A percentile compares a stretch with the other conserved stretches of the same genome.
These are phyloP conservation scores for Polylopha cassiicola DNA, from an alignment of 2,888 invertebrate genomes.

Conservation along the genomic window DNA sequence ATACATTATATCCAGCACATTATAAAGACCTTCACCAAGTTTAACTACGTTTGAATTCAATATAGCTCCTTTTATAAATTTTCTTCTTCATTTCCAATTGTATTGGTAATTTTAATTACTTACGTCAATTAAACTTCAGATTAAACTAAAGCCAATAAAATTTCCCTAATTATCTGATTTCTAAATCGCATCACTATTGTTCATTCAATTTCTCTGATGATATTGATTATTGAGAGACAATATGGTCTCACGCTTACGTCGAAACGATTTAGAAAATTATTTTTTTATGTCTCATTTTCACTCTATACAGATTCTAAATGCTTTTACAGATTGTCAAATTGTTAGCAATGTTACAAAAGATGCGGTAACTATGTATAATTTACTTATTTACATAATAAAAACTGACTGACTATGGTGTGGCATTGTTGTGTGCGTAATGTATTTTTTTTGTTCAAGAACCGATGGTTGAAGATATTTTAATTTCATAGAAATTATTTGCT, in stretches of 20 bases:
- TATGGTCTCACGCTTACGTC: constrained; percentile 16
- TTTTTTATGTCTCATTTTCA: background rate
- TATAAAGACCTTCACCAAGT: no score
- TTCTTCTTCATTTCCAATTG: no score
- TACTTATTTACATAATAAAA: constrained; percentile 17
- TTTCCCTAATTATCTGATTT: constrained; percentile 23
- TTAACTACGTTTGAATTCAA: no score
- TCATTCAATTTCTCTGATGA: constrained; percentile 18
- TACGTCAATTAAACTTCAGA: no score
- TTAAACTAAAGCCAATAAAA: constrained; percentile 25
- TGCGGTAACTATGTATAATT: no score
- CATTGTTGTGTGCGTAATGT: constrained; percentile 40
- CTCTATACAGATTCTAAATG: no score
- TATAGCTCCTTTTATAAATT: no score
- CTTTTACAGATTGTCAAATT: no score
- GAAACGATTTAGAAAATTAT: constrained; percentile 11
- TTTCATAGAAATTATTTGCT: constrained; percentile 8
- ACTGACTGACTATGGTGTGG: constrained; percentile 26
- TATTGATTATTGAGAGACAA: constrained; percentile 14
- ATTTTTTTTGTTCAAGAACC: constrained; percentile 40
- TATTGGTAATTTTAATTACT: no score
- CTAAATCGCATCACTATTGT: constrained; percentile 20
- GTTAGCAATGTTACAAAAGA: background rate
- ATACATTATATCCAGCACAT: no score
- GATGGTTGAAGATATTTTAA: constrained; percentile 28